A percentile compares a stretch with the other conserved stretches of the same genome.
Conservation (phyloP, 1,140 invertebrate species). For the Meteorus sp. region DNA sequence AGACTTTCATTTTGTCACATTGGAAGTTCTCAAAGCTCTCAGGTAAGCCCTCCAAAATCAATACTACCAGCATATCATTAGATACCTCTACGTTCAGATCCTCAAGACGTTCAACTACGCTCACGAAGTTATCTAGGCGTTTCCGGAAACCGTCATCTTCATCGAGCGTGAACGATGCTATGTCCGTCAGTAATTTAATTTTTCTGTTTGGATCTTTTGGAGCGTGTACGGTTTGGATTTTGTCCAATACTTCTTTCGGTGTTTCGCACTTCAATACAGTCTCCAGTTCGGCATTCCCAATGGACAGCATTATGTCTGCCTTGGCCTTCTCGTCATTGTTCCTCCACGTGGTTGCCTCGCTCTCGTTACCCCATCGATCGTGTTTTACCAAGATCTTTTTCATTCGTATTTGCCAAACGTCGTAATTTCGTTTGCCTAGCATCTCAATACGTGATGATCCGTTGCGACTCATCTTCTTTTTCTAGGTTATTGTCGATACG, state of each 20-base stretch:
- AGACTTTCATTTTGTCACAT: no score
- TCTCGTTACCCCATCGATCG: neutral
- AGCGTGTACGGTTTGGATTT: constrained; percentile 18
- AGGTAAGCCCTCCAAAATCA: constrained; percentile 14
- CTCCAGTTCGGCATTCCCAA: constrained; percentile 28
- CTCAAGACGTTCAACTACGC: constrained; percentile 12
- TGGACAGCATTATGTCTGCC: constrained; percentile 31
- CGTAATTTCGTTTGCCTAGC: neutral
- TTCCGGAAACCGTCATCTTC: constrained; percentile 7
- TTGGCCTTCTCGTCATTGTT: constrained; percentile 25
- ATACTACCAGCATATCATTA: constrained; percentile 12
- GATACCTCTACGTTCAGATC: constrained; percentile 3
- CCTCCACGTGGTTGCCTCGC: constrained; percentile 2
- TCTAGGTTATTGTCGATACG: no score
- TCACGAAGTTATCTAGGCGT: neutral
- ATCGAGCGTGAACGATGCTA: constrained; percentile 5
- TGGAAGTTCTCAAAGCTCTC: constrained; percentile 13
- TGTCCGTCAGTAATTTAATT: constrained; percentile 13
- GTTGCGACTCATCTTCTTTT: no score
- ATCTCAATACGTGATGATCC: neutral
- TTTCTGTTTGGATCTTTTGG: constrained; percentile 22
- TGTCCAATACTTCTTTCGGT: constrained; percentile 18
- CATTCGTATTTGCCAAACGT: neutral
- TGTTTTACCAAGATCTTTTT: neutral
- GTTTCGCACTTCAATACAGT: constrained; percentile 18